These are phyloP conservation scores for Sepioteuthis lessoniana DNA, from an alignment of 2,888 invertebrate genomes.

Conservation along the genomic window DNA sequence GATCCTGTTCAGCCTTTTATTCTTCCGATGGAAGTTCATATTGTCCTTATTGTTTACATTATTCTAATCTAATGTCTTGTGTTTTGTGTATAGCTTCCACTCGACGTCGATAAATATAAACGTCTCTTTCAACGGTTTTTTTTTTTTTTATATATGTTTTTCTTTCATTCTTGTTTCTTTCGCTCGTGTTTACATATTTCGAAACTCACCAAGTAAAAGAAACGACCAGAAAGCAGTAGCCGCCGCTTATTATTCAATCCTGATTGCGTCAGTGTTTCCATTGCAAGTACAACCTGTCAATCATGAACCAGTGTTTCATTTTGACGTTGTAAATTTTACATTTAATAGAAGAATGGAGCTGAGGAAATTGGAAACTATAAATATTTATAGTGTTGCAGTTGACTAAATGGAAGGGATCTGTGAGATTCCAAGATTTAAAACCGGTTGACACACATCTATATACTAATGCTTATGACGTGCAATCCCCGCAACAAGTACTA, in stretches of 20 bases:
- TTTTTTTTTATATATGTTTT: neutral
- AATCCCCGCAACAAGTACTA: no score
- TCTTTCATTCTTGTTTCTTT: neutral
- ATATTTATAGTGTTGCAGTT: neutral
- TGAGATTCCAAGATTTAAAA: no score
- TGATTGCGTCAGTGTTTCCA: neutral
- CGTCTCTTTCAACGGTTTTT: neutral
- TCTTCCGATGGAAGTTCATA: neutral
- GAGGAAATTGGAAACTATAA: neutral
- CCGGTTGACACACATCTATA: no score
- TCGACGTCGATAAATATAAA: neutral
- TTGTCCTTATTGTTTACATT: neutral
- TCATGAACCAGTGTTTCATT: neutral
- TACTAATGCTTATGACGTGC: no score
- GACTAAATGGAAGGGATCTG: neutral
- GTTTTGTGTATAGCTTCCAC: neutral
- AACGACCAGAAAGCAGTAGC: neutral
- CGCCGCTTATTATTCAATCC: neutral
- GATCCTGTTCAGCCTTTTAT: no score
- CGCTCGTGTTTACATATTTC: neutral
- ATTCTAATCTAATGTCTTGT: neutral
- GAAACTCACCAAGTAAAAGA: neutral
- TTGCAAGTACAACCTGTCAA: neutral
- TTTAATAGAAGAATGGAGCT: neutral
- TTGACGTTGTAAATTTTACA: neutral